Base-by-base conservation (phyloP, 2,888 invertebrate genomes). In the Cylindroiulus punctatus region DNA sequence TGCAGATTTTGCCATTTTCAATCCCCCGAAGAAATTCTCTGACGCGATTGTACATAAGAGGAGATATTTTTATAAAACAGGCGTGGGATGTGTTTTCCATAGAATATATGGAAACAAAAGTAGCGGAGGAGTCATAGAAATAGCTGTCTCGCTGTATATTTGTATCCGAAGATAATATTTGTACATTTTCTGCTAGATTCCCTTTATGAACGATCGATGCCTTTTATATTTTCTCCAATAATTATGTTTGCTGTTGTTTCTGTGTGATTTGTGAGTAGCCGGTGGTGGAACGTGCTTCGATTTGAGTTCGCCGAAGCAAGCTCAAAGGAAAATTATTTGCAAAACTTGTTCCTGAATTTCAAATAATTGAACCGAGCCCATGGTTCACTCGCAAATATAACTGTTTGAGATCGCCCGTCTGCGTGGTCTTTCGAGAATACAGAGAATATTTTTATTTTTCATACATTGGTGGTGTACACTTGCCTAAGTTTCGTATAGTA, bases 111-210 rank as follows among this genome's bases (percentile, higher is more conserved):
- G 76, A 17, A 30, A 76, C 30, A 26, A 26, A 5, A 76, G 76
- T 76, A 76, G 76, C 30, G 30, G 30, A 76, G 76, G 17, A 76
- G 30, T 76, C 14, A 26, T 76, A 76, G 76, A 76, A 30, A 30
- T 76, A 76, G 76, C 30, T 30, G 76, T 76, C 76, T 76, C 76
- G 76, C 76, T 76, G 76, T 76, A 76, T 76, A 76, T 76, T 32
- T 76, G 76, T 76, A 76, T 76, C 76, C 30, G 14, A 12, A 32
- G 30, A 76, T 76, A 14, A 76, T 76, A 76, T 76, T 76, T 76
- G 76, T 76, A 76, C 30, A 76, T 76, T 76, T 76, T 76, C 76
- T 76, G 76, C 76, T 76, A 14, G 76, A 76, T 76, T 76, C 19
- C 22, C 22, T 22, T 30, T 26, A 26, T 12, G 3, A 26, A 26